Evolutionary conservation across 2,888 invertebrate species (phyloP), one percentile per base, ranked within the genome.

Genomic region (Chouioia cunea): DNA sequence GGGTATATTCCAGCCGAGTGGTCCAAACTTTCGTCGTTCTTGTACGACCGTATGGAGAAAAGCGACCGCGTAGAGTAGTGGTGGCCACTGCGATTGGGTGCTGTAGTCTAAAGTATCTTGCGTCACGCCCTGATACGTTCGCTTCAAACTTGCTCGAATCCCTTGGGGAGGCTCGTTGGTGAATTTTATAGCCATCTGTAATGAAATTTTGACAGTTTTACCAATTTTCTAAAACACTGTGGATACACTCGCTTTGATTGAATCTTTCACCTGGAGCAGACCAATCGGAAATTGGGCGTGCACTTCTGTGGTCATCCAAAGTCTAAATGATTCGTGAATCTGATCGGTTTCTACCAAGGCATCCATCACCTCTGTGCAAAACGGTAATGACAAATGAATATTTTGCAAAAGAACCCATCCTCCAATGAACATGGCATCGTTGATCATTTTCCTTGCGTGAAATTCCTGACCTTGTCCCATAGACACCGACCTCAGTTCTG

Each of bases 141-240:
- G 90, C 84, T 96, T 97, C 87, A 98, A 89, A 83, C 97, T 97
- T 14, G 97, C 97, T 78, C 94, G 88, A 76, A 97, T 96, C 10
- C 97, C 98, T 88, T 97, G 96, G 0, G 98, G 97, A 15, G 97
- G 97, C 87, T 98, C 98, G 84, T 97, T 97, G 0, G 98, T 98
- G 83, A 97, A 98, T 87, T 98, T 98, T 71, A 98, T 96, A 4
- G 96, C 95, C 91, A 96, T 95, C 90, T 97, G 93, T 16, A 92
- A 78, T 22, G 15, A 16, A 0, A 12, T 44, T 23, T 60, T 4
- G n/a, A 3, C n/a, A 20, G 52, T 6, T 54, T 20, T 22, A 46
- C 16, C 6, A 27, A 36, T 36, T 36, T 1, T 6, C 36, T 1
- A 12, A 27, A n/a, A n/a, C 10, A 36, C 36, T 36, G 36, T 10